phyloP scores from a whole-genome alignment of 2,113 vertebrate genomes.

The Scolopax mira region DNA sequence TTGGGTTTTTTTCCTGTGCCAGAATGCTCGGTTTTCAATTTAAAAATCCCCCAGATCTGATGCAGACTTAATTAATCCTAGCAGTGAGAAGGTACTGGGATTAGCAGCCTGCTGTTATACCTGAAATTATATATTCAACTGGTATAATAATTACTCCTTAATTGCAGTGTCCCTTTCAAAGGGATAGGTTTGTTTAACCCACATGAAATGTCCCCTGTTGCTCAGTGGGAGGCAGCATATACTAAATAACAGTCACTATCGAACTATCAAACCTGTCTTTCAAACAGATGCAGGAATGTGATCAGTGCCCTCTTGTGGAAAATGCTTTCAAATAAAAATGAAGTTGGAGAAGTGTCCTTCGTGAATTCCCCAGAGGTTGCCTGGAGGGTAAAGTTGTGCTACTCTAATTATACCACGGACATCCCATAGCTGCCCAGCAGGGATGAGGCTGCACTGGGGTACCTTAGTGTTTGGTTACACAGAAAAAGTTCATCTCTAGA shows the following conservation, averaged over 20 bases:
- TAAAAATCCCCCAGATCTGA: not conserved
- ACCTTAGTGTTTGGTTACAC: not conserved
- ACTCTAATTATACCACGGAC: no score
- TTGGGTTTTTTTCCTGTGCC: not conserved
- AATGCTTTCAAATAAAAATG: no score
- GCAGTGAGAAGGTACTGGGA: not conserved
- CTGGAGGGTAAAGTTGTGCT: accelerated
- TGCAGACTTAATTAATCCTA: not conserved
- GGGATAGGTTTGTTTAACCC: not conserved
- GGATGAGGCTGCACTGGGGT: accelerated
- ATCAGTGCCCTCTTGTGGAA: not conserved
- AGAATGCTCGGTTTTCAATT: not conserved
- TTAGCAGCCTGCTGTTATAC: not conserved
- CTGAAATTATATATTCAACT: not conserved
- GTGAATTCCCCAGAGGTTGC: not conserved
- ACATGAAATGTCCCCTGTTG: not conserved
- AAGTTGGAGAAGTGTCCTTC: not conserved
- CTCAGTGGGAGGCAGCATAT: not conserved
- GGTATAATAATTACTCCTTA: not conserved
- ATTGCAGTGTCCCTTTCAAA: not conserved
- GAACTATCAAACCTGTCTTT: accelerated
- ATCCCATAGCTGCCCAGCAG: no score
- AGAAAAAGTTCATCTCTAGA: not conserved
- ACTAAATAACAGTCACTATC: not conserved
- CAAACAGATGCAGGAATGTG: not conserved